These are phyloP conservation scores for Scleropages formosus DNA, from an alignment of 2,797 vertebrate species.

Conservation along the genomic window DNA sequence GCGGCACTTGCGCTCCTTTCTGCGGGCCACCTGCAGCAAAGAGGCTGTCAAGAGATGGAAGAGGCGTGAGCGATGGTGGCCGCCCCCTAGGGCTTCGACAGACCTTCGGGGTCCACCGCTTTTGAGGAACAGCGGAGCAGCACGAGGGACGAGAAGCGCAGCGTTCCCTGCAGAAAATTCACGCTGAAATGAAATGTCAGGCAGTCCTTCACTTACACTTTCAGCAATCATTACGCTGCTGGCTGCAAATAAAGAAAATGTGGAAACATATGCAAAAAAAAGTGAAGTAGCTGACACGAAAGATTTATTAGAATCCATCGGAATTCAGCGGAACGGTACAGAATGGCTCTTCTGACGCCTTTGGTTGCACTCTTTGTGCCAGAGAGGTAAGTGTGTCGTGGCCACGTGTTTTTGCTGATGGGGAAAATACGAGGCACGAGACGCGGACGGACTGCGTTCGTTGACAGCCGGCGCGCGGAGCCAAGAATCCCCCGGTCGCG, in stretches of 20 bases:
- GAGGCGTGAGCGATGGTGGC: not conserved
- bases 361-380: not conserved
- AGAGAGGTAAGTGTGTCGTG: not conserved
- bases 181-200: not conserved
- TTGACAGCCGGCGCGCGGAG: not conserved
- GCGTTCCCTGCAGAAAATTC: constrained; percentile 6
- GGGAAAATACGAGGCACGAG: not conserved
- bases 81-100: not conserved
- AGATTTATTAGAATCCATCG: not conserved
- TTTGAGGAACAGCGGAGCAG: constrained; percentile 4
- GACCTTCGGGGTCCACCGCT: not conserved
- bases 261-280: not conserved
- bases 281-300: not conserved
- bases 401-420: not conserved
- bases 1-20: no score
- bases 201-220: not conserved
- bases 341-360: not conserved
- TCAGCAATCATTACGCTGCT: not conserved
- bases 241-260: not conserved
- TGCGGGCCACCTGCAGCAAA: no score
- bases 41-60: no score
- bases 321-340: not conserved
- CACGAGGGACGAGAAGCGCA: not conserved
- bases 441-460: not conserved
- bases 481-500: not conserved